Evolutionary conservation across 2,888 invertebrate species (phyloP).

Genomic region (Amphipyra tragopoginis): DNA sequence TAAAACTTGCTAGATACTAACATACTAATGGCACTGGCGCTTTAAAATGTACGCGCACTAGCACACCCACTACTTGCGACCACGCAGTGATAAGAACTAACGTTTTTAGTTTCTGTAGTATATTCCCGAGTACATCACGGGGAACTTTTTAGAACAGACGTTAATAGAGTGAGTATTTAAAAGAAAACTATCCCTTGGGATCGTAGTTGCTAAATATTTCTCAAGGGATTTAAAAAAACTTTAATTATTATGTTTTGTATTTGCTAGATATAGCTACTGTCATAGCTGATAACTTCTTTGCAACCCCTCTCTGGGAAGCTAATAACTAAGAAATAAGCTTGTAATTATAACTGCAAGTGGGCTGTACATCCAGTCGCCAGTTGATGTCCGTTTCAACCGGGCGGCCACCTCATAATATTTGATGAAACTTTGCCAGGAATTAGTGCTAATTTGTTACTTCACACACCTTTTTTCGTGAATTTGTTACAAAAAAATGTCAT

Average conservation of each 20-base stretch:
- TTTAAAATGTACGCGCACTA: slow-evolving; percentile 11
- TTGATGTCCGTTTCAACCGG: too few relatives aligned
- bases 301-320: neutral
- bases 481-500: too few relatives aligned
- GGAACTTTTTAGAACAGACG: slow-evolving; percentile 17
- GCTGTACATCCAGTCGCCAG: too few relatives aligned
- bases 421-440: too few relatives aligned
- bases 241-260: neutral
- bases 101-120: slow-evolving; percentile 29
- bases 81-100: slow-evolving; percentile 31
- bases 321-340: too few relatives aligned
- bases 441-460: too few relatives aligned
- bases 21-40: slow-evolving; percentile 44
- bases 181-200: too few relatives aligned
- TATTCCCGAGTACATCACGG: slow-evolving; percentile 6
- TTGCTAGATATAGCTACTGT: neutral
- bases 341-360: too few relatives aligned
- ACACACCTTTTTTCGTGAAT: too few relatives aligned
- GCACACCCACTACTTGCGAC: slow-evolving; percentile 11
- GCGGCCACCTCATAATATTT: too few relatives aligned
- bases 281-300: neutral
- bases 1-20: slow-evolving; percentile 54
- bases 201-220: neutral
- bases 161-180: neutral
- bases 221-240: neutral